phyloP scores from a whole-genome alignment of 2,113 vertebrate species.

The Platichthys flesus region DNA sequence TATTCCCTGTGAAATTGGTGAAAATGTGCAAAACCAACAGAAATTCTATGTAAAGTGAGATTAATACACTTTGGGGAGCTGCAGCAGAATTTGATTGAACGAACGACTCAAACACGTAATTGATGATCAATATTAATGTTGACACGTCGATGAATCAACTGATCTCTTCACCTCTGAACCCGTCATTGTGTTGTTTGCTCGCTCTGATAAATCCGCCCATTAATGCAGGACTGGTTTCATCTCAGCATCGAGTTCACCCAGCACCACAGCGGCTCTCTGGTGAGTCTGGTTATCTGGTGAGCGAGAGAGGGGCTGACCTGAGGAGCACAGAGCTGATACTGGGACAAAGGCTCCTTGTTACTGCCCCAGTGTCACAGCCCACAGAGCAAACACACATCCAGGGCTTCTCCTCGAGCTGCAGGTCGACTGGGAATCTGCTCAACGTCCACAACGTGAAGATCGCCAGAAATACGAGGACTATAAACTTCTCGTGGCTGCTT shows the following conservation, averaged over 20 bases:
- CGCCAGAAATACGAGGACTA: slow-evolving; percentile 23
- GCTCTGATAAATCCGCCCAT: not conserved
- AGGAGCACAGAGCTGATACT: slow-evolving; percentile 46
- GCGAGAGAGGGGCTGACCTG: slow-evolving; percentile 53
- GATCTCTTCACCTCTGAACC: not conserved
- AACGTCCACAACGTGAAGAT: slow-evolving; percentile 25
- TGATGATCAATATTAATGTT: not conserved
- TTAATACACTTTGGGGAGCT: too few species aligned
- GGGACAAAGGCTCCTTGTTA: slow-evolving; percentile 70
- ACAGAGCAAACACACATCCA: slow-evolving; percentile 39
- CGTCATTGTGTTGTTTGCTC: not conserved
- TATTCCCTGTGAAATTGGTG: too few species aligned
- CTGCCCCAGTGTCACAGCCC: slow-evolving; percentile 29
- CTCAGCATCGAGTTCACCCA: not conserved
- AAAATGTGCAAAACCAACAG: too few species aligned
- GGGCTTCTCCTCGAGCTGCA: slow-evolving; percentile 6
- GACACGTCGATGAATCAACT: not conserved
- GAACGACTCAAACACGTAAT: not conserved
- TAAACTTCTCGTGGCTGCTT: slow-evolving; percentile 9
- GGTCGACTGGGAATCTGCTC: slow-evolving; percentile 37
- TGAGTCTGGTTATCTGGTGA: slow-evolving; percentile 33
- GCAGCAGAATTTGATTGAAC: not conserved
- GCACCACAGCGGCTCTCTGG: not conserved
- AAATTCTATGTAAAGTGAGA: too few species aligned
- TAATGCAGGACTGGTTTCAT: not conserved